Base-by-base conservation (phyloP, 2,888 invertebrate genomes). In the Andrena dorsata region DNA sequence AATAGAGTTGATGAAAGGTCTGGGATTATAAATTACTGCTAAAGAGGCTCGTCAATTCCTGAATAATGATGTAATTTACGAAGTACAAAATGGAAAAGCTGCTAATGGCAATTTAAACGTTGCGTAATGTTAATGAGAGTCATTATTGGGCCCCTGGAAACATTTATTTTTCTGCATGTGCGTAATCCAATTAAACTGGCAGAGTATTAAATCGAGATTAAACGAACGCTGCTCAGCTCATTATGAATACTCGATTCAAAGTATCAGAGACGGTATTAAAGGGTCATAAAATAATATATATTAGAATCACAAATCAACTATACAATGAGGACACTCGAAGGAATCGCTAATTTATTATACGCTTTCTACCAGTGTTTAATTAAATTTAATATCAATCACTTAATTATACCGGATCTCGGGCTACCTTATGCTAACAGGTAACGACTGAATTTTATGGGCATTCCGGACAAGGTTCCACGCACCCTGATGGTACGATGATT, bases 171-270 rank as follows among this genome's bases (percentile, higher is more conserved):
- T 16, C 16, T 6, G 5, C 28, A n/a, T 68, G 23, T 23, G 60
- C 35, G 51, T 13, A 28, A 69, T 32, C 47, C 61, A 63, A 76
- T 76, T 64, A 47, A 47, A 32, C 49, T 71, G 13, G 41, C 30
- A 51, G 28, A 8, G 30, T 30, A 41, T 20, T n/a, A 51, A 61
- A 63, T 32, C 30, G n/a, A 49, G 26, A 56, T 51, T 32, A 63
- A 10, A 35, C 26, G 58, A 30, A 28, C 56, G 2, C n/a, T 7
- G 26, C 28, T 61, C 16, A 20, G 53, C n/a, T 41, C 30, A 5
- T 0, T 16, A 53, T n/a, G 76, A 76, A 61, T 63, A 76, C 68
- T 56, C 49, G n/a, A 47, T 41, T 10, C 10, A n/a, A 30, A 47
- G n/a, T 26, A 60, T 49, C 53, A 20, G 28, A 56, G 20, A 60